phyloP scores from a whole-genome alignment of 2,797 vertebrate genomes.

The Basileuterus tristriatus region DNA sequence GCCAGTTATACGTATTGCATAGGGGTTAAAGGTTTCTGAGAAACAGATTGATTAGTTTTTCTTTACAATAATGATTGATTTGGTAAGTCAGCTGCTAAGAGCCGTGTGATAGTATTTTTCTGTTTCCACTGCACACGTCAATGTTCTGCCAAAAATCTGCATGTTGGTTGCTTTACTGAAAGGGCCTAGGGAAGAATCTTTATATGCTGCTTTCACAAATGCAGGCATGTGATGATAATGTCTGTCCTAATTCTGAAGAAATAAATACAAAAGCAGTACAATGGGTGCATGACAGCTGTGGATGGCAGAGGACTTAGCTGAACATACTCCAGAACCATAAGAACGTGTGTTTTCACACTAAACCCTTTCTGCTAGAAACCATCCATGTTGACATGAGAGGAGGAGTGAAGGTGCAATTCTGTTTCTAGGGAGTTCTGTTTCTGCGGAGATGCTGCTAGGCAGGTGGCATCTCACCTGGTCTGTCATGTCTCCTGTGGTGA shows the following conservation, averaged over 20 bases:
- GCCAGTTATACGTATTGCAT: background rate
- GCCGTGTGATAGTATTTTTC: background rate
- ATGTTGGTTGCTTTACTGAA: background rate
- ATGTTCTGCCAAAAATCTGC: background rate
- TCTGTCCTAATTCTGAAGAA: background rate
- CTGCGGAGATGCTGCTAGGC: background rate
- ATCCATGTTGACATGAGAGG: background rate
- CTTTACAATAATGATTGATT: background rate
- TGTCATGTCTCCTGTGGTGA: accelerated
- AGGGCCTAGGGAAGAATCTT: background rate
- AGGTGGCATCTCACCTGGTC: background rate
- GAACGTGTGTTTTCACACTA: background rate
- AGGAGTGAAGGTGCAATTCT: background rate
- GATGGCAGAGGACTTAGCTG: background rate
- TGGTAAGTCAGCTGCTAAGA: background rate
- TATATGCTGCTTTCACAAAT: background rate
- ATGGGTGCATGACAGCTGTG: background rate
- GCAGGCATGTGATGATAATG: background rate
- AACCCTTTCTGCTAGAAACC: background rate
- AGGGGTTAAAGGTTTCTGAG: background rate
- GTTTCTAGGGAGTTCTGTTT: background rate
- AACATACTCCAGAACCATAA: background rate
- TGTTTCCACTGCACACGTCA: background rate
- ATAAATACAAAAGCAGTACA: background rate
- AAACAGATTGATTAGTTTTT: background rate